Base-by-base conservation (phyloP, 2,113 vertebrate genomes). In the Hippocampus comes region DNA sequence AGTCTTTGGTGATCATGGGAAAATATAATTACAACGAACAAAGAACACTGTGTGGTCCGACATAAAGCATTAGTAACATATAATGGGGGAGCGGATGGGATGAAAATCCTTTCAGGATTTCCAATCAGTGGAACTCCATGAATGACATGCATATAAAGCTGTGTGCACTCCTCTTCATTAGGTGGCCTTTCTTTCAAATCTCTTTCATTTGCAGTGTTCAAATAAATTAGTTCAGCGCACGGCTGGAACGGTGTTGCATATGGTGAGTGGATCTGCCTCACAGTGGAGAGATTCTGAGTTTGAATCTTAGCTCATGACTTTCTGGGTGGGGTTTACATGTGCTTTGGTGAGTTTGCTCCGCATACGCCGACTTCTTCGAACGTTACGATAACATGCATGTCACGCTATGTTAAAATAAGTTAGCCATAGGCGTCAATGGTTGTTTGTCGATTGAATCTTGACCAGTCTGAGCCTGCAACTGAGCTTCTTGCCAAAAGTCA, bases 21-120 rank as follows among this genome's bases (percentile, higher is more conserved):
- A 91, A 89, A 88, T 82, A 88, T 83, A 92, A 91, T 91, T 88
- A 90, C 64, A 25, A 53, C 67, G 78, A 83, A 91, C 84, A 91
- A 91, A 88, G 80, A 80, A 68, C 74, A 71, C 38, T 66, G 51
- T 70, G 74, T 78, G 78, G 77, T 84, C 78, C 75, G 76, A 86
- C 68, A 59, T 10, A 53, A 88, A 84, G 76, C 77, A 87, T 84
- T 85, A 86, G 91, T 90, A 89, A 88, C 77, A 89, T 82, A 77
- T 79, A 84, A 75, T 80, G 9, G 55, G 42, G 27, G 81, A 75
- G 71, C 61, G 49, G 10, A 74, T 41, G 65, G 57, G 57, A 72
- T 74, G 30, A 71, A 80, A 84, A 75, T 41, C 27, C 27, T 59
- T 76, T 74, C n/a, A 68, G 64, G 18, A 73, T 80, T 78, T 82